Evolutionary conservation across 2,888 invertebrate genomes (phyloP).

Genomic region (Antheraea assamensis): DNA sequence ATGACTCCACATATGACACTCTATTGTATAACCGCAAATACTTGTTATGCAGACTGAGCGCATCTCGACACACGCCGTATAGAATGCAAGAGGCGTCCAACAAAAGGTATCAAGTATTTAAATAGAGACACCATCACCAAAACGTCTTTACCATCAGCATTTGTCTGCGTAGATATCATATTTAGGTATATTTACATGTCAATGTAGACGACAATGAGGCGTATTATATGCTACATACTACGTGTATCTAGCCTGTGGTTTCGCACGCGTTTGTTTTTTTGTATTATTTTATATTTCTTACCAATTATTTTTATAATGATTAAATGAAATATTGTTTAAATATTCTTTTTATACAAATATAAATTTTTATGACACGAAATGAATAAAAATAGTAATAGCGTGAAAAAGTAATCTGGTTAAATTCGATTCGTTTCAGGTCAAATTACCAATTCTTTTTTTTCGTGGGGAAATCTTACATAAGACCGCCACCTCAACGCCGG

Average conservation of each 20-base stretch:
- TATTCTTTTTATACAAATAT: too few relatives aligned
- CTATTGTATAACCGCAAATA: constrained; percentile 43
- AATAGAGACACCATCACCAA: not conserved
- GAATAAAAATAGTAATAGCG: too few relatives aligned
- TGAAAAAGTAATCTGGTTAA: too few relatives aligned
- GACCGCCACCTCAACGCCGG: too few relatives aligned
- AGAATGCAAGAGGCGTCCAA: constrained; percentile 52
- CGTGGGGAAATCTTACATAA: too few relatives aligned
- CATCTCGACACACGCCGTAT: constrained; percentile 46
- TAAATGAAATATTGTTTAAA: too few relatives aligned
- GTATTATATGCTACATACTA: not conserved
- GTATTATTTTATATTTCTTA: too few relatives aligned
- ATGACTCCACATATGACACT: constrained; percentile 22
- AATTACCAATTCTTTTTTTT: too few relatives aligned
- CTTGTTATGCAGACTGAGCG: constrained; percentile 56
- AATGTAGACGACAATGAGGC: not conserved
- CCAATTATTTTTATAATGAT: too few relatives aligned
- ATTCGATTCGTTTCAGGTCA: too few relatives aligned
- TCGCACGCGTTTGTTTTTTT: not conserved
- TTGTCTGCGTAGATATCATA: not conserved
- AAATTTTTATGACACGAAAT: too few relatives aligned
- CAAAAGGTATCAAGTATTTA: constrained; percentile 27
- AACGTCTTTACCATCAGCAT: not conserved
- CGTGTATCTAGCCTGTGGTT: not conserved
- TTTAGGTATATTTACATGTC: not conserved